phyloP scores from a whole-genome alignment of 2,113 vertebrate species.

The Muntiacus muntjak region DNA sequence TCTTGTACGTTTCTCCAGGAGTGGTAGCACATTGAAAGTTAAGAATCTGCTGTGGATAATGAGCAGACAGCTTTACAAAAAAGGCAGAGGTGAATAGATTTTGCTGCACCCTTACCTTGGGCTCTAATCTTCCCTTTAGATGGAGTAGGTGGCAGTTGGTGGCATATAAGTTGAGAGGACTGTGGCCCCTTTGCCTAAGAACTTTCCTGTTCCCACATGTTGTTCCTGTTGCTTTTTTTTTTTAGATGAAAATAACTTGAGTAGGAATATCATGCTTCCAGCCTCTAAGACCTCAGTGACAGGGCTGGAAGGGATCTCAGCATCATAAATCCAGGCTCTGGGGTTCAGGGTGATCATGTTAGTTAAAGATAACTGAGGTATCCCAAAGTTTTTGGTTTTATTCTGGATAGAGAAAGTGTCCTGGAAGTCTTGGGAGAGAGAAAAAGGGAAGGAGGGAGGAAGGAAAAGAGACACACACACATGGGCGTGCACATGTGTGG shows the following conservation, averaged over 20 bases:
- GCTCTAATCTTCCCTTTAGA: neutral
- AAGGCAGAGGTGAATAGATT: neutral
- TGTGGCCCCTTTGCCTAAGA: neutral
- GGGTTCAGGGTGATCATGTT: neutral
- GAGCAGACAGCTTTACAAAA: neutral
- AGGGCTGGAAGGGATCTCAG: neutral
- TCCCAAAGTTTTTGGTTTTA: neutral
- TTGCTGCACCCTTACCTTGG: neutral
- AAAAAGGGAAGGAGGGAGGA: neutral
- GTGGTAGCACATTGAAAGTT: neutral
- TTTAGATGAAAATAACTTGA: neutral
- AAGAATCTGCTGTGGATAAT: neutral
- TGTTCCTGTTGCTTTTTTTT: neutral
- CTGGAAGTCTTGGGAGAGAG: neutral
- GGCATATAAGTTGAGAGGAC: neutral
- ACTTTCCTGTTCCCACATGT: neutral
- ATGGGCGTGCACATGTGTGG: rapidly evolving
- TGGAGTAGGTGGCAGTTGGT: neutral
- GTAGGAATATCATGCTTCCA: neutral
- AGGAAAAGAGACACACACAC: neutral
- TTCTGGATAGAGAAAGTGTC: neutral
- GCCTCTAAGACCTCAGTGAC: neutral
- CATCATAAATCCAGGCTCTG: neutral
- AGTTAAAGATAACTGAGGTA: neutral
- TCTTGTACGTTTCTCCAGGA: neutral